Percentiles rank a stretch among this genome's conserved stretches.
phyloP scores from a whole-genome alignment of 2,113 vertebrate species.

The Morone chrysops region DNA sequence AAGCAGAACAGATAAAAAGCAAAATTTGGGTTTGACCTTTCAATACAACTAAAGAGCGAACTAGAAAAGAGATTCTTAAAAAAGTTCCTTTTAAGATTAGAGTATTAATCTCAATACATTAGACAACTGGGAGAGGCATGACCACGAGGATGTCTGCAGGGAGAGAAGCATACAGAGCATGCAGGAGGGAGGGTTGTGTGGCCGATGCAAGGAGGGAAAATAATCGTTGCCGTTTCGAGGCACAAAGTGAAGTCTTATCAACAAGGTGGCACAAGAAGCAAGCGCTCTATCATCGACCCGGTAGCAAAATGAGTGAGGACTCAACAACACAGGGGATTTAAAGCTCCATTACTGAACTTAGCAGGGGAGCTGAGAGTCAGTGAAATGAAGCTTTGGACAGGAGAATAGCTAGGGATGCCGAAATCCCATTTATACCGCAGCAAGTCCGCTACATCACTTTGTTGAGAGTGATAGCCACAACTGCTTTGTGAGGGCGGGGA shows the following conservation, averaged over 20 bases:
- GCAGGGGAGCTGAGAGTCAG: constrained; percentile 68
- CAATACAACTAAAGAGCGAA: constrained; percentile 44
- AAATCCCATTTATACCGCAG: constrained; percentile 63
- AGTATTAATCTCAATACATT: constrained; percentile 59
- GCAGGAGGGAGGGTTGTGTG: constrained; percentile 25
- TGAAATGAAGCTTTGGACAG: constrained; percentile 66
- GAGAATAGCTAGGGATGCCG: constrained; percentile 53
- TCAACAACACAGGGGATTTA: constrained; percentile 74
- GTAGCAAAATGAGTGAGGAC: constrained; percentile 61
- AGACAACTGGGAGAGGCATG: constrained; percentile 47
- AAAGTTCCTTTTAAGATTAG: constrained; percentile 53
- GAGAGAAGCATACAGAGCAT: constrained; percentile 25
- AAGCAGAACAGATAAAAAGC: constrained; percentile 56
- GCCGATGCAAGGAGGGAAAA: constrained; percentile 43
- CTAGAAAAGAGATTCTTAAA: constrained; percentile 47
- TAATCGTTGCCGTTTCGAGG: constrained; percentile 72
- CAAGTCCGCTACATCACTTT: constrained; percentile 65
- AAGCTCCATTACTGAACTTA: constrained; percentile 76
- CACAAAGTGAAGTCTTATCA: constrained; percentile 79
- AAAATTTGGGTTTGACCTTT: constrained; percentile 59
- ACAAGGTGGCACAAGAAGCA: constrained; percentile 72
- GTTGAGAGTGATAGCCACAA: constrained; percentile 49
- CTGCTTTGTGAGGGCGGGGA: constrained; percentile 36
- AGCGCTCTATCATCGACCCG: constrained; percentile 59
- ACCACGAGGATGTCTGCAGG: constrained; percentile 53